A percentile compares a stretch with the other conserved stretches of the same genome.
Conservation (phyloP, 2,797 vertebrate species). For the Hirundo rustica region DNA sequence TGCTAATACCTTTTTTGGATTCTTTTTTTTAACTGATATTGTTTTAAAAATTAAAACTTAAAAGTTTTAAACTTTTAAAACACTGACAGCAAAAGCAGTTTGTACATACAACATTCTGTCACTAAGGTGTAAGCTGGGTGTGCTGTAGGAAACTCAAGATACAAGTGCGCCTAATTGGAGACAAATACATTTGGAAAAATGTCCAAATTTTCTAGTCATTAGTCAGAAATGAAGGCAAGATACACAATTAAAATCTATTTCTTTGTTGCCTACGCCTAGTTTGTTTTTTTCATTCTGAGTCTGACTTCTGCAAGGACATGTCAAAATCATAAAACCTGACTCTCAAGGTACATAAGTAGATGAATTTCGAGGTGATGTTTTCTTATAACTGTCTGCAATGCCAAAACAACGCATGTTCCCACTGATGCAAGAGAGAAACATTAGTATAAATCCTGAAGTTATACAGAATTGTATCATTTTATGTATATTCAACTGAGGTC, state of each 20-base stretch:
- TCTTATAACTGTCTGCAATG: background rate
- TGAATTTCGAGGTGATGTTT: background rate
- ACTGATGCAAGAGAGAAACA: background rate
- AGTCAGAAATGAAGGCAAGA: background rate
- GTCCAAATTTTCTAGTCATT: background rate
- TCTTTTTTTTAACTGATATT: background rate
- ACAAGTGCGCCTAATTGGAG: background rate
- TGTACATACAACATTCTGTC: background rate
- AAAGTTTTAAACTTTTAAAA: background rate
- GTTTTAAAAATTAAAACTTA: background rate
- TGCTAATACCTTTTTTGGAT: background rate
- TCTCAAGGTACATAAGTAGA: fast-evolving
- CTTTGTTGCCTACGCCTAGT: background rate
- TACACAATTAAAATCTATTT: background rate
- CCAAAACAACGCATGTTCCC: background rate
- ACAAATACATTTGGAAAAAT: background rate
- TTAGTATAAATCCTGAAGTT: background rate
- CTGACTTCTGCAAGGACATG: background rate
- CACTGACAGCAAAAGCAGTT: background rate
- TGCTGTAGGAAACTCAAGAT: background rate
- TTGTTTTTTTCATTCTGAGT: background rate
- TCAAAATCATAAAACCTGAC: background rate
- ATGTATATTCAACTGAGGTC: background rate
- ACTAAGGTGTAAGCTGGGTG: background rate
- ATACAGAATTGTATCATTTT: background rate